Conservation (phyloP, 2,888 invertebrate species). For the Pilophorus perplexus region DNA sequence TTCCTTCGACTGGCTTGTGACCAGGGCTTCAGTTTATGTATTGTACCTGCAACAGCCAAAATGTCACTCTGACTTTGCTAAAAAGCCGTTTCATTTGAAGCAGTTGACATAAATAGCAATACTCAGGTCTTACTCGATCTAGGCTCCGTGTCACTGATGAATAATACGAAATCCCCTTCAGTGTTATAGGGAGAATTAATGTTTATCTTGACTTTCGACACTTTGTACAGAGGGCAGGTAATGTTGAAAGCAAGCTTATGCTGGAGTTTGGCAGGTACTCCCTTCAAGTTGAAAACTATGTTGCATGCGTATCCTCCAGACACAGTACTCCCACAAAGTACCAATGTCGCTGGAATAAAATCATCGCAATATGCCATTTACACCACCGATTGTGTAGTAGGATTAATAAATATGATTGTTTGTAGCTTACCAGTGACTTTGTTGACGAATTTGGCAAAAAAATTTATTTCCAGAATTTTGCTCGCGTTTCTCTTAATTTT, state of each 20-base stretch:
- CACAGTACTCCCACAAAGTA: conserved; percentile 46
- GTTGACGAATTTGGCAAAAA: conserved; percentile 50
- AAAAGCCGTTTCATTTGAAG: neutral
- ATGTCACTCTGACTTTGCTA: neutral
- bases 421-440: conserved; percentile 48
- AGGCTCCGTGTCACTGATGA: conserved; percentile 50
- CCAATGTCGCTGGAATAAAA: conserved; percentile 48
- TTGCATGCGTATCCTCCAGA: conserved; percentile 50
- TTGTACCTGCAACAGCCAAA: conserved; percentile 44
- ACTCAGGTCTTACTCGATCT: conserved; percentile 47
- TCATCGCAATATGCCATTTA: too few species aligned
- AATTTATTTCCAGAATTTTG: conserved; percentile 48
- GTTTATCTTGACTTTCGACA: conserved; percentile 47
- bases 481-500: conserved; percentile 46
- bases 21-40: conserved; percentile 50
- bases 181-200: conserved; percentile 49
- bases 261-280: conserved; percentile 49
- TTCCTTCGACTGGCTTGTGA: conserved; percentile 49
- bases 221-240: conserved; percentile 49
- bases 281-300: conserved; percentile 50
- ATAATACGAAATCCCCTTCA: conserved; percentile 50
- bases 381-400: too few species aligned
- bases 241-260: conserved; percentile 49
- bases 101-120: neutral
- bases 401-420: neutral